A percentile compares a stretch with the other conserved stretches of the same genome.
These are phyloP conservation scores for Saimiri boliviensis DNA, from an alignment of 2,113 vertebrate genomes.

Conservation along the genomic window DNA sequence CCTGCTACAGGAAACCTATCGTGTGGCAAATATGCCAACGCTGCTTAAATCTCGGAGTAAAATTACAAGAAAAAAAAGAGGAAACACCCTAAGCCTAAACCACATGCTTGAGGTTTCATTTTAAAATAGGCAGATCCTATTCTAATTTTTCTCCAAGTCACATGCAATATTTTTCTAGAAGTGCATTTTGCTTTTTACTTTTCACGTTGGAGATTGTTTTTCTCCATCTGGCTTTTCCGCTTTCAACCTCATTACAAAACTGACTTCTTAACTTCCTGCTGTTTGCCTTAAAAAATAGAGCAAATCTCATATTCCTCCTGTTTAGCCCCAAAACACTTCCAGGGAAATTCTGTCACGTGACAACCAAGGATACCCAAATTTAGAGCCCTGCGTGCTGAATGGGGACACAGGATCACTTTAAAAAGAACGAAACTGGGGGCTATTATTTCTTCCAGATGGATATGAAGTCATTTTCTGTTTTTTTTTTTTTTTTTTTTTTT, in stretches of 20 bases:
- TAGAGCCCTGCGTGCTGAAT: slow-evolving; percentile 23
- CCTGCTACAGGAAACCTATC: background rate
- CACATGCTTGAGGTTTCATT: background rate
- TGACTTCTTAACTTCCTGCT: background rate
- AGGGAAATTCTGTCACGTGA: slow-evolving; percentile 43
- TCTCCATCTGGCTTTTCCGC: background rate
- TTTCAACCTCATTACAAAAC: background rate
- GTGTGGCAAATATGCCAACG: slow-evolving; percentile 47
- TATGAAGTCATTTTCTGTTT: background rate
- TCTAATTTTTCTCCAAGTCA: background rate
- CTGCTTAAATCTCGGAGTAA: slow-evolving; percentile 3
- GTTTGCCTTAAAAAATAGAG: background rate
- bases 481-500: too few relatives aligned
- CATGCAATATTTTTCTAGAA: background rate
- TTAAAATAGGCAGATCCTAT: background rate
- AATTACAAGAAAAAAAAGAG: slow-evolving; percentile 65
- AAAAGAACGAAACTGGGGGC: background rate
- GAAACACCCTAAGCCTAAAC: slow-evolving; percentile 56
- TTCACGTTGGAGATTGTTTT: background rate
- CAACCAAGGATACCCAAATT: slow-evolving; percentile 39
- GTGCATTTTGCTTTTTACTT: background rate
- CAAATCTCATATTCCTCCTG: background rate
- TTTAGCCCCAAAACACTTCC: slow-evolving; percentile 53
- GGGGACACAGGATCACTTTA: background rate
- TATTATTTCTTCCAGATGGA: slow-evolving; percentile 7